A percentile compares a stretch with the other conserved stretches of the same genome.
Evolutionary conservation across 2,797 vertebrate genomes (phyloP).

Genomic region (Garrulus glandarius): DNA sequence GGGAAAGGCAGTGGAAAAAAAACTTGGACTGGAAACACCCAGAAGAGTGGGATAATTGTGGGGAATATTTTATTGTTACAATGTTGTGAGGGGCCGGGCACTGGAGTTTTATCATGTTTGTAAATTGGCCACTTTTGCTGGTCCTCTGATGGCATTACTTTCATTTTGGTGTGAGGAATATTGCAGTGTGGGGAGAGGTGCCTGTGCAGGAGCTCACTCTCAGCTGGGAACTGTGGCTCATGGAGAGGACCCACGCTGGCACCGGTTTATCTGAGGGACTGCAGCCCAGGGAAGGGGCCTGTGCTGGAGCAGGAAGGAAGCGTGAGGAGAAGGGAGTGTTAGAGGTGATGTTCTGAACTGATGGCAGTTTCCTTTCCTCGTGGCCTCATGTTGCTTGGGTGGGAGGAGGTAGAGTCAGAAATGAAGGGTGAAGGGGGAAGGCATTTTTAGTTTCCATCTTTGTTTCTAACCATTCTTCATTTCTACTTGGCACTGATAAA

Average conservation of each 20-base stretch:
- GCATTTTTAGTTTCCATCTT: neutral
- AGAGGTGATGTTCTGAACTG: neutral
- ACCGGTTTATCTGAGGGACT: neutral
- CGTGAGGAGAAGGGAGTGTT: neutral
- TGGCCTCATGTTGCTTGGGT: accelerated
- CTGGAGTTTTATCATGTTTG: too few species aligned
- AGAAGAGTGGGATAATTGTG: neutral
- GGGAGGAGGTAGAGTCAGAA: neutral
- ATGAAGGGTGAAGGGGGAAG: neutral
- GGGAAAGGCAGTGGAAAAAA: neutral
- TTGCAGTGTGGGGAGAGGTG: neutral
- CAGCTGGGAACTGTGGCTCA: neutral
- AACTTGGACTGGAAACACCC: neutral
- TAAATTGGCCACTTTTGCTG: neutral
- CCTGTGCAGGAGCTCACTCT: too few species aligned
- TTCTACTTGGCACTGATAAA: neutral
- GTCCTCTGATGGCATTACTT: neutral
- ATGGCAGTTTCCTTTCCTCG: neutral
- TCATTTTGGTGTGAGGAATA: neutral
- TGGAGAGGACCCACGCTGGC: neutral
- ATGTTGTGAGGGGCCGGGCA: neutral
- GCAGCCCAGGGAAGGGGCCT: neutral
- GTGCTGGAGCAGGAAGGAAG: neutral
- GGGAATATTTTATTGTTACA: neutral
- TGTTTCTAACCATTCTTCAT: neutral